Base-by-base conservation (phyloP, 2,113 vertebrate species). In the Clarias macrocephalus region DNA sequence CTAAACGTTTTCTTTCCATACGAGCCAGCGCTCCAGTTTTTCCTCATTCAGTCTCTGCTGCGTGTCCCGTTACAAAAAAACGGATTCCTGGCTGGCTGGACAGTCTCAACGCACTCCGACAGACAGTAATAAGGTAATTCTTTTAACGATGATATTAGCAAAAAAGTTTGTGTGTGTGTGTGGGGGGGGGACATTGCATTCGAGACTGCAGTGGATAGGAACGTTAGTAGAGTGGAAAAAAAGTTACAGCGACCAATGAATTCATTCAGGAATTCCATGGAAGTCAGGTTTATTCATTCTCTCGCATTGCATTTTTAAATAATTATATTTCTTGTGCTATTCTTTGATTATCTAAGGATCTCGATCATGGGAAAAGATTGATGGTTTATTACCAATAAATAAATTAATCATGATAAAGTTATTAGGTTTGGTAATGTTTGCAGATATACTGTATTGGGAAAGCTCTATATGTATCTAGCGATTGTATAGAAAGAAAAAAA, bases 1-100 rank as follows among this genome's bases (percentile, higher is more conserved):
- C 91, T 89, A 94, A 95, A 94, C 96, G 95, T 96, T 94, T 93
- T 92, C 88, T 83, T 92, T 95, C 92, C 94, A 95, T 94, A 92
- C 95, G 92, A 91, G 94, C 93, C 93, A 90, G 93, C 92, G 91
- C 92, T 90, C 92, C 94, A 95, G 94, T 93, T 96, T 93, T 94
- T 93, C 94, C 94, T 94, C 94, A 91, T 94, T 93, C 89, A 91
- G 92, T 89, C 92, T 62, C 52, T 30, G 33, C 89, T 91, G 88
- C 92, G 89, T 88, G 94, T 93, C 90, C 93, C 90, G 92, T 93
- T 92, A 92, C 93, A 87, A 93, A 93, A 37, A 92, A 95, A 92
- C 91, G 93, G 92, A 94, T 93, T 91, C 42, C 88, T 94, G 94
- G 92, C 88, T 94, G 94, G 92, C 94, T 93, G 93, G 91, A 93